A percentile compares a stretch with the other conserved stretches of the same genome.
These are phyloP conservation scores for Drosophila mimetica DNA, from an alignment of 2,888 invertebrate species.

Conservation along the genomic window DNA sequence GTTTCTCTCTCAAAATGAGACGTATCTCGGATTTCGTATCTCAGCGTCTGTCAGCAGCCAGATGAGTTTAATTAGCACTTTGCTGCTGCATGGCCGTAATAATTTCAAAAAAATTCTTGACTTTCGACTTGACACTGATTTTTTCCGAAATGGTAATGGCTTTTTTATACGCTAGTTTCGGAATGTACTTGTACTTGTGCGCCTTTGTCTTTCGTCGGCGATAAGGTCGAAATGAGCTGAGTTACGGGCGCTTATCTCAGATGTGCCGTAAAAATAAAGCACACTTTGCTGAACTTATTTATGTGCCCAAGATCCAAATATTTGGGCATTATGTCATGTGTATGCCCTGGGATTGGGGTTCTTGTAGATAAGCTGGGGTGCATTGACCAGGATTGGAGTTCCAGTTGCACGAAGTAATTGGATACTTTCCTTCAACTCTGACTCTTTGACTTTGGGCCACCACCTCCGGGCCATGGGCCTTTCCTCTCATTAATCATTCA, in stretches of 20 bases:
- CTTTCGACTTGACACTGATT: constrained; percentile 38
- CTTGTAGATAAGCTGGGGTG: constrained; percentile 24
- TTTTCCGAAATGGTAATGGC: constrained; percentile 2
- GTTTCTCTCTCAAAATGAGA: constrained; percentile 15
- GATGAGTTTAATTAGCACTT: constrained; percentile 46
- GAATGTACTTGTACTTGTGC: not conserved
- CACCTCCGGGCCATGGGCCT: constrained; percentile 20
- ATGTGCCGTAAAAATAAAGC: constrained; percentile 34
- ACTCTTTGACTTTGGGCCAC: constrained; percentile 25
- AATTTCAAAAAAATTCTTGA: constrained; percentile 25
- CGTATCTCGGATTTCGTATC: constrained; percentile 6
- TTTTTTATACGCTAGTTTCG: constrained; percentile 24
- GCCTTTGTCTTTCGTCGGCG: constrained; percentile 16
- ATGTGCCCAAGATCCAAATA: constrained; percentile 59
- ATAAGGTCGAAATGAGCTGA: constrained; percentile 43
- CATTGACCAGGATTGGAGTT: constrained; percentile 28
- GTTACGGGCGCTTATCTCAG: constrained; percentile 56
- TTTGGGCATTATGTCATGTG: constrained; percentile 59
- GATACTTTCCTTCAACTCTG: constrained; percentile 26
- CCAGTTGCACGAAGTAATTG: constrained; percentile 30
- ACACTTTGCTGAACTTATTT: constrained; percentile 45
- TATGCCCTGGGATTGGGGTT: constrained; percentile 12
- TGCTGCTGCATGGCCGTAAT: constrained; percentile 29
- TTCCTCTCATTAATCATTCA: constrained; percentile 71
- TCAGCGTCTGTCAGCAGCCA: constrained; percentile 9